Percentiles rank a stretch among this genome's conserved stretches.
These are phyloP conservation scores for Triops cancriformis DNA, from an alignment of 1,140 invertebrate genomes.

Conservation along the genomic window DNA sequence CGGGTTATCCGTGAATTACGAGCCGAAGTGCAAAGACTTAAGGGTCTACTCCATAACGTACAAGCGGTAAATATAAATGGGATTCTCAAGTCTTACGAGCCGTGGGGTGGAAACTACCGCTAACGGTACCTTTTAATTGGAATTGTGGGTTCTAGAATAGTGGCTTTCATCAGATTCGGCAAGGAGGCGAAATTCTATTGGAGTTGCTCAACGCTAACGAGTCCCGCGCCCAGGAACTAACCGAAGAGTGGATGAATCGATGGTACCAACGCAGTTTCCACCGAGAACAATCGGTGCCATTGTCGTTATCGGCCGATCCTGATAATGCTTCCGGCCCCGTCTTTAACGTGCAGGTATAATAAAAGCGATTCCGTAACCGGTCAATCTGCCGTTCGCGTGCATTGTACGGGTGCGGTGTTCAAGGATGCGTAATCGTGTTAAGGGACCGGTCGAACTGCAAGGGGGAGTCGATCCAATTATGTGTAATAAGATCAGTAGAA, in stretches of 20 bases:
- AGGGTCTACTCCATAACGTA: conserved; percentile 39
- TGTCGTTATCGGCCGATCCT: background rate
- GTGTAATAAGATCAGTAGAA: background rate
- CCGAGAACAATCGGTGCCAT: background rate
- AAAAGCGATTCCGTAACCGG: background rate
- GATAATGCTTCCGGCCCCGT: background rate
- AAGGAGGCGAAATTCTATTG: background rate
- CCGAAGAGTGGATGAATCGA: conserved; percentile 25
- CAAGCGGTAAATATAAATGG: conserved; percentile 37
- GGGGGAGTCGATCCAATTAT: background rate
- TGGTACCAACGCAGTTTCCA: conserved; percentile 18
- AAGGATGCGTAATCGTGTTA: conserved; percentile 2
- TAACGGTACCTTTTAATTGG: background rate
- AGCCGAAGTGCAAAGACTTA: conserved; percentile 48
- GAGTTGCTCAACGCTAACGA: conserved; percentile 25
- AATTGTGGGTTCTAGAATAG: conserved; percentile 1
- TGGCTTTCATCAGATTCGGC: background rate
- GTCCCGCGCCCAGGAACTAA: conserved; percentile 20
- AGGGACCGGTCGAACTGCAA: background rate
- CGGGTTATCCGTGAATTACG: conserved; percentile 48
- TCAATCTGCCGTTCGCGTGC: background rate
- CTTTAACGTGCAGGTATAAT: background rate
- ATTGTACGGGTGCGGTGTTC: background rate
- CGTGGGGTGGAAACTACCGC: background rate
- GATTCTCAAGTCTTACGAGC: background rate